phyloP scores from a whole-genome alignment of 2,888 invertebrate genomes.

The Morinoia aosen region DNA sequence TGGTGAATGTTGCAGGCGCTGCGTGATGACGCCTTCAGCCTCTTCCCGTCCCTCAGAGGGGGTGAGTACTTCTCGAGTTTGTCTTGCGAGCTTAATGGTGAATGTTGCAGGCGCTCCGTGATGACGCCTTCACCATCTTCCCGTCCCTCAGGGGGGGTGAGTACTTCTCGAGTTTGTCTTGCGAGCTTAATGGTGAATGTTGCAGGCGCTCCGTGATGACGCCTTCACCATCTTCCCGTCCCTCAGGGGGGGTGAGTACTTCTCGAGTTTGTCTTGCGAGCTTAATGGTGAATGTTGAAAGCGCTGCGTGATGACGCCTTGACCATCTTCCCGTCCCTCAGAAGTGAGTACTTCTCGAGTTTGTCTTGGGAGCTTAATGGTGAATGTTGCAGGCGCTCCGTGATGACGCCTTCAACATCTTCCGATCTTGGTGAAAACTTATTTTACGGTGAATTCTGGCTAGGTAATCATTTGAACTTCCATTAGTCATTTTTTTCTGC shows the following conservation, averaged over 20 bases:
- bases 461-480: no score
- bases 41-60: background rate
- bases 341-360: slow-evolving; percentile 52
- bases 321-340: background rate
- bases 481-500: no score
- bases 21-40: background rate
- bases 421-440: background rate
- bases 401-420: background rate
- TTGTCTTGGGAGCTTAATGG: background rate
- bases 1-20: background rate
- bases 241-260: background rate
- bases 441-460: no score
- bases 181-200: background rate
- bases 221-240: background rate
- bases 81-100: no score
- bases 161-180: no score
- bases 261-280: no score
- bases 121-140: slow-evolving; percentile 61
- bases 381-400: background rate
- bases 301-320: background rate
- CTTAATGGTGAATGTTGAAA: background rate
- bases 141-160: slow-evolving; percentile 63
- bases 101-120: no score
- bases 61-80: no score
- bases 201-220: background rate